Evolutionary conservation across 2,113 vertebrate genomes (phyloP), one percentile per base, ranked within the genome.

Genomic region (Zosterops borbonicus): DNA sequence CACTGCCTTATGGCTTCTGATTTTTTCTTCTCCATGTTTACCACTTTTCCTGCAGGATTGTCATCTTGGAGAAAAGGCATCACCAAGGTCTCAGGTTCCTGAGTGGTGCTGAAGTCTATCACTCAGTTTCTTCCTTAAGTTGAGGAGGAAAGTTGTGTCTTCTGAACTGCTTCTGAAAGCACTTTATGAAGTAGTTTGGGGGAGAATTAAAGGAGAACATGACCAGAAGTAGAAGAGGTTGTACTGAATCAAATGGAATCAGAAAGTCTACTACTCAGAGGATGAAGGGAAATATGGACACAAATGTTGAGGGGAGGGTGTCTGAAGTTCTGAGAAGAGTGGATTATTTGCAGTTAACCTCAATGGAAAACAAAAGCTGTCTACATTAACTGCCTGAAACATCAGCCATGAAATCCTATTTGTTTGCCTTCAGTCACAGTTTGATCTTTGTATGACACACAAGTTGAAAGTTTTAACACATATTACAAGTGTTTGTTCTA

Each of bases 1-100:
- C 14, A 39, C 16, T 67, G 20, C 1, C 31, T 79, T 49, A 37
- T 4, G 17, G 35, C 12, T 87, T 89, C 22, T 67, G 8, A 4
- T 70, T 87, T 81, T 33, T 50, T 86, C 16, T 62, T 7, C 12
- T 50, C 6, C 18, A 4, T 46, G 15, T 55, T 63, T 59, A 37
- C 4, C 7, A 12, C 3, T 1, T 2, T 55, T 39, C 15, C 2
- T 4, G 6, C 5, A 71, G 65, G 11, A 63, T 1, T 78, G 11
- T 3, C 11, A 10, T 27, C 23, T 50, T 64, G 28, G 11, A 74
- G 44, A 35, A 85, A 84, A 92, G 27, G 12, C 1, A 1, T 9
- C 35, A 59, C 5, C 64, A 24, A n/a, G 4, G 11, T 39, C 11
- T 58, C 23, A 7, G 14, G 14, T 16, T 12, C 33, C n/a, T 80